Percentiles rank a stretch among this genome's conserved stretches.
Evolutionary conservation across 2,888 invertebrate genomes (phyloP).

Genomic region (Habrosyne pyritoides): DNA sequence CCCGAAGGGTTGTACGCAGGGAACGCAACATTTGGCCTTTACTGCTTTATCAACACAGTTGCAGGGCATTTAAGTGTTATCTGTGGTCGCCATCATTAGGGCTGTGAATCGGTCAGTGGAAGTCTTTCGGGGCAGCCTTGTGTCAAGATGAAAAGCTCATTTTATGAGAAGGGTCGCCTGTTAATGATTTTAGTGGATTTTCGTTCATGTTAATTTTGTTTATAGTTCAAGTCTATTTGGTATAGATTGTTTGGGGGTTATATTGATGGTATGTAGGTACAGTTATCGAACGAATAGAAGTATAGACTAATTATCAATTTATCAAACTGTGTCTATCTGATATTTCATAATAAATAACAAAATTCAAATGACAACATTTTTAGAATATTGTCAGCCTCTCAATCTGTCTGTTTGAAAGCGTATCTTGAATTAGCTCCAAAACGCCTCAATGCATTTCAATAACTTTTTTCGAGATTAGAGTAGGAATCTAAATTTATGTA

Average conservation of each 20-base stretch:
- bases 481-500: too few relatives aligned
- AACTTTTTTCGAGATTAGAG: too few relatives aligned
- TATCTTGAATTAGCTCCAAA: too few relatives aligned
- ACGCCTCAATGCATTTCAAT: too few relatives aligned
- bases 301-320: too few relatives aligned
- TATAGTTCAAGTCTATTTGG: slow-evolving; percentile 22
- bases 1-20: slow-evolving; percentile 30
- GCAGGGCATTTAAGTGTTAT: slow-evolving; percentile 72
- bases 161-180: slow-evolving; percentile 68
- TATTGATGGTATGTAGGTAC: too few relatives aligned
- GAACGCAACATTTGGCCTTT: slow-evolving; percentile 62
- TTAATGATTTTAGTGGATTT: slow-evolving; percentile 68
- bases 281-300: too few relatives aligned
- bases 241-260: slow-evolving; percentile 15
- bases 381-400: too few relatives aligned
- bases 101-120: slow-evolving; percentile 52
- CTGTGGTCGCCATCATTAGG: slow-evolving; percentile 67
- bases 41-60: slow-evolving; percentile 68
- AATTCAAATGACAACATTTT: too few relatives aligned
- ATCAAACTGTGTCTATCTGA: too few relatives aligned
- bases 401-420: too few relatives aligned
- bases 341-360: too few relatives aligned
- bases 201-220: slow-evolving; percentile 31
- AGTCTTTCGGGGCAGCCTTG: slow-evolving; percentile 69
- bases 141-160: slow-evolving; percentile 32